These are phyloP conservation scores for Saturnia japonica DNA, from an alignment of 2,888 invertebrate species.

Conservation along the genomic window DNA sequence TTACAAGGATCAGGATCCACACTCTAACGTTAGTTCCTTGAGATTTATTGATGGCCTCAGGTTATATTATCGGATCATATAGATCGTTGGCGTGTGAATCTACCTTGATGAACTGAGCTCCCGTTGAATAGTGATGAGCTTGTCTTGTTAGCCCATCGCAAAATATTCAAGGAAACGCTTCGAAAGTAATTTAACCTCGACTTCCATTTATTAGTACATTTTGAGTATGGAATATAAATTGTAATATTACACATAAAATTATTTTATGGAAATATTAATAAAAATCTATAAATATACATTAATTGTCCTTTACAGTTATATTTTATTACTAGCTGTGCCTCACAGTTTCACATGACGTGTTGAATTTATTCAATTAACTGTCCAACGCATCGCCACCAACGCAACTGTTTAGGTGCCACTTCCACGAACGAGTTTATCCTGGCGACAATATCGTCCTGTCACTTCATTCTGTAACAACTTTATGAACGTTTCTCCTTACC, in stretches of 20 bases:
- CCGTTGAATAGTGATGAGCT: slow-evolving; percentile 5
- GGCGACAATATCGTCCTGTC: too few relatives aligned
- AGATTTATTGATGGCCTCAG: slow-evolving; percentile 22
- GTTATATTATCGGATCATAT: background rate
- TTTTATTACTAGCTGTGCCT: too few relatives aligned
- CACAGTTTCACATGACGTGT: too few relatives aligned
- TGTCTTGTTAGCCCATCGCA: slow-evolving; percentile 6
- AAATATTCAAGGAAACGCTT: slow-evolving; percentile 4
- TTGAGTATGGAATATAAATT: background rate
- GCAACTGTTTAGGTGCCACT: too few relatives aligned
- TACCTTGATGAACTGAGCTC: slow-evolving; percentile 9
- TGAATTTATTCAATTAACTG: too few relatives aligned
- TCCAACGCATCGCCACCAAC: too few relatives aligned
- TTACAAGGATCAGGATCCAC: background rate
- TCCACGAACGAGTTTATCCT: too few relatives aligned
- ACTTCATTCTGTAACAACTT: too few relatives aligned
- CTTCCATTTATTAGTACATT: background rate
- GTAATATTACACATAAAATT: background rate
- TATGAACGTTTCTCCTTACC: too few relatives aligned
- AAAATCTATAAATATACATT: too few relatives aligned
- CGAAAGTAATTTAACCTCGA: background rate
- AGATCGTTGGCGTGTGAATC: slow-evolving; percentile 13
- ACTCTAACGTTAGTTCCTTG: slow-evolving; percentile 1
- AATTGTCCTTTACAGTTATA: too few relatives aligned
- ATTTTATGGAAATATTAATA: background rate